These are phyloP conservation scores for Catamblyrhynchus diadema DNA, from an alignment of 2,797 vertebrate genomes.

Conservation along the genomic window DNA sequence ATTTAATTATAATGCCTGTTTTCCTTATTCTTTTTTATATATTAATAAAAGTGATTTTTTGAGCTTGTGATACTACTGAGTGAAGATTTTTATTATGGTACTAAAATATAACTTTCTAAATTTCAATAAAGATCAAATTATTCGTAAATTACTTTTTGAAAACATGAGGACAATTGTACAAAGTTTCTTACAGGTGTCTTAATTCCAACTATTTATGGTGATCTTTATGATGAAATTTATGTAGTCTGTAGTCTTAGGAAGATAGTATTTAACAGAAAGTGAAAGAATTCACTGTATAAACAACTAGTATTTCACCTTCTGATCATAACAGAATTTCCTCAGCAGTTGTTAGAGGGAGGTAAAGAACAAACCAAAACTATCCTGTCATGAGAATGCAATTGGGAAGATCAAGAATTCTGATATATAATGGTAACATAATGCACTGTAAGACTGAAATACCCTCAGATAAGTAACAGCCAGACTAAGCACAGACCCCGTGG, in stretches of 20 bases:
- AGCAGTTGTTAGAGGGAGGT: background rate
- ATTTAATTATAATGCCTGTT: slow-evolving; percentile 35
- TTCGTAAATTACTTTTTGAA: background rate
- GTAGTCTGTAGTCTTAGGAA: background rate
- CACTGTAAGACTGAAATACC: background rate
- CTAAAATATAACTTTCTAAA: background rate
- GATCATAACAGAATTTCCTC: background rate
- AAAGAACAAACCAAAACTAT: rapidly evolving
- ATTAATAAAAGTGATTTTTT: slow-evolving; percentile 70
- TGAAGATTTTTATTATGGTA: background rate
- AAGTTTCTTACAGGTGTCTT: background rate
- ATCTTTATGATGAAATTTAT: background rate
- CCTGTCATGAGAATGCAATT: background rate
- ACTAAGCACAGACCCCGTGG: background rate
- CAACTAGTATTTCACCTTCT: background rate
- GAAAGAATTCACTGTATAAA: background rate
- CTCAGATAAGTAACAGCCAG: background rate
- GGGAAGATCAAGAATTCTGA: background rate
- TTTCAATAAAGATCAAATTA: background rate
- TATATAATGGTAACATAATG: background rate
- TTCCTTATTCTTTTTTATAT: slow-evolving; percentile 55
- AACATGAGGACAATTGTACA: background rate
- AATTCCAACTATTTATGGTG: background rate
- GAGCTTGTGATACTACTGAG: background rate
- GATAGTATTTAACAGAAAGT: background rate